These are phyloP conservation scores for Pseudopleuronectes americanus DNA, from an alignment of 2,797 vertebrate genomes.

Conservation along the genomic window DNA sequence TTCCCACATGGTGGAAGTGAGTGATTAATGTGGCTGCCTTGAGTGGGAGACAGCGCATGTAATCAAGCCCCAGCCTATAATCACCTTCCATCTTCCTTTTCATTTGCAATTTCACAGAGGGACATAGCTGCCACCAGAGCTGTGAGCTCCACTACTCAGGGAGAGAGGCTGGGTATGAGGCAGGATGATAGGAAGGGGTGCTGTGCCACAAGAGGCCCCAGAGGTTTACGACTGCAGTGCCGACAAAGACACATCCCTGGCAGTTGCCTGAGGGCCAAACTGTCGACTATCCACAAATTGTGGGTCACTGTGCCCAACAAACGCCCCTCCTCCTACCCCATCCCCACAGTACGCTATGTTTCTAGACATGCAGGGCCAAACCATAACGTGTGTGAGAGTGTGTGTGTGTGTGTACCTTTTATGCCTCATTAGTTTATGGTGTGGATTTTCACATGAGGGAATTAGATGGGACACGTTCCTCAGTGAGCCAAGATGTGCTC, in stretches of 20 bases:
- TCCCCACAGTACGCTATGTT: conserved; percentile 17
- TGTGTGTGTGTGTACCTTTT: conserved; percentile 29
- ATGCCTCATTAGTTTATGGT: conserved; percentile 68
- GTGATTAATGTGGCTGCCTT: conserved; percentile 78
- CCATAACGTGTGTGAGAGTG: conserved; percentile 6
- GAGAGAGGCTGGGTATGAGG: conserved; percentile 10
- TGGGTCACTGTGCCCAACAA: conserved; percentile 54
- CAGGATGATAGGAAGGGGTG: conserved; percentile 13
- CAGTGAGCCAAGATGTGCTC: conserved; percentile 48
- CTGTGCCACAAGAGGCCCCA: conserved; percentile 49
- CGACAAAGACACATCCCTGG: conserved; percentile 63
- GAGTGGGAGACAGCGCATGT: conserved; percentile 79
- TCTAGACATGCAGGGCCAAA: conserved; percentile 27
- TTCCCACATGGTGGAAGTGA: conserved; percentile 50
- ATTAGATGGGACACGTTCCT: conserved; percentile 52
- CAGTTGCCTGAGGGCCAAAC: conserved; percentile 65
- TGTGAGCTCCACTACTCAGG: conserved; percentile 37
- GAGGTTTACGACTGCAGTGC: conserved; percentile 47
- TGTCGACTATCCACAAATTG: conserved; percentile 71
- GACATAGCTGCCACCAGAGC: conserved; percentile 49
- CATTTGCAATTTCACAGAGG: conserved; percentile 75
- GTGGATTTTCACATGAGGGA: conserved; percentile 59
- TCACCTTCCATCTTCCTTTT: conserved; percentile 75
- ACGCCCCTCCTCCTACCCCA: conserved; percentile 18
- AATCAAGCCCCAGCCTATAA: conserved; percentile 80